Percentiles rank a stretch among this genome's conserved stretches.
These are phyloP conservation scores for Pseudomyrmex dendroicus DNA, from an alignment of 1,140 invertebrate species.

Conservation along the genomic window DNA sequence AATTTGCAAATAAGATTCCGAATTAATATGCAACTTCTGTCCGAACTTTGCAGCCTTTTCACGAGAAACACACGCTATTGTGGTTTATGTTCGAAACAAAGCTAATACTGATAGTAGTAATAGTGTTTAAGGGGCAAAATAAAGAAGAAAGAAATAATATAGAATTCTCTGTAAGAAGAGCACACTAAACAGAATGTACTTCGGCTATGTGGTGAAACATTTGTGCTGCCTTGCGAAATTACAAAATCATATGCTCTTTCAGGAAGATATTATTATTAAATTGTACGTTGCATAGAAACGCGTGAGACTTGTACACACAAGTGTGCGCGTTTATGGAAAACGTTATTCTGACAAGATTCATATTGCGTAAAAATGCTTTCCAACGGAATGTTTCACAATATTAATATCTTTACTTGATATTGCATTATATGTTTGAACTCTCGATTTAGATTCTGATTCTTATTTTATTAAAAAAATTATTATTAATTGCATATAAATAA, in stretches of 20 bases:
- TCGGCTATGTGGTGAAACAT: constrained; percentile 41
- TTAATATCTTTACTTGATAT: constrained; percentile 37
- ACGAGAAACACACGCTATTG: neutral
- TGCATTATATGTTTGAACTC: constrained; percentile 5
- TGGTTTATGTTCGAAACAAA: constrained; percentile 27
- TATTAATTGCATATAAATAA: constrained; percentile 36
- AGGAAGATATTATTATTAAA: constrained; percentile 52
- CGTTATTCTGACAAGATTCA: neutral
- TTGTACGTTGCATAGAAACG: constrained; percentile 14
- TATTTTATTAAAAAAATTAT: constrained; percentile 27
- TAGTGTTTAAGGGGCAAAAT: neutral
- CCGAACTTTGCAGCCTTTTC: neutral
- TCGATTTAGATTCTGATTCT: constrained; percentile 11
- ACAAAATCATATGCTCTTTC: constrained; percentile 44
- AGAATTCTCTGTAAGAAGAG: constrained; percentile 8
- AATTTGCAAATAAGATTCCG: constrained; percentile 26
- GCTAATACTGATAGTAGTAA: no score
- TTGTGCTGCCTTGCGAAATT: constrained; percentile 36
- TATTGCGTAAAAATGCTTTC: constrained; percentile 38
- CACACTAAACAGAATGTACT: constrained; percentile 11
- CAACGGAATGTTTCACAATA: neutral
- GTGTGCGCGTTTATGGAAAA: constrained; percentile 5
- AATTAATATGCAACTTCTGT: constrained; percentile 1
- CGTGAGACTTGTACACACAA: constrained; percentile 36
- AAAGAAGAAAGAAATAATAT: neutral